Conservation (phyloP, 1,140 invertebrate genomes). For the Atta cephalotes region DNA sequence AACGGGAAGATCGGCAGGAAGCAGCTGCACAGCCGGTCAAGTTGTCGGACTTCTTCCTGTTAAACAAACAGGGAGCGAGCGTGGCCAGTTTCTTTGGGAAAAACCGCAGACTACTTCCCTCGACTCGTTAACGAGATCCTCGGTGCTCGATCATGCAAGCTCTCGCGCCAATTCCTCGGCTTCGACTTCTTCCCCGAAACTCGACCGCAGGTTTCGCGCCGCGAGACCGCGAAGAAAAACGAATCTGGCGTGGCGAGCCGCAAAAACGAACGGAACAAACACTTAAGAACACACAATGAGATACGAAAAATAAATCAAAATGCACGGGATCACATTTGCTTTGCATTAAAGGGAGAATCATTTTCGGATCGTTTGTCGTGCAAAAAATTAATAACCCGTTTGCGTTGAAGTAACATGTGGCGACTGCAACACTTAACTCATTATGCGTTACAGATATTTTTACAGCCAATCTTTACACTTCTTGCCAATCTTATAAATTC, state of each 20-base stretch:
- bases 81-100: conserved; percentile 70
- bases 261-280: conserved; percentile 50
- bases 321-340: conserved; percentile 55
- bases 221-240: conserved; percentile 59
- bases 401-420: conserved; percentile 24
- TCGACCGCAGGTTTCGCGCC: conserved; percentile 69
- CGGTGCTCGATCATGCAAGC: conserved; percentile 70
- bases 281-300: conserved; percentile 58
- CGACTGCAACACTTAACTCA: conserved; percentile 42
- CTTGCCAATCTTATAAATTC: background rate
- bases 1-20: conserved; percentile 33
- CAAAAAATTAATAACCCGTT: conserved; percentile 55
- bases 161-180: conserved; percentile 68
- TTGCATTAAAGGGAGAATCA: conserved; percentile 54
- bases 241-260: conserved; percentile 51
- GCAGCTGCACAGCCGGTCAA: conserved; percentile 56
- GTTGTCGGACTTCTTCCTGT: conserved; percentile 58
- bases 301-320: conserved; percentile 51
- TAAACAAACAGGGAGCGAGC: conserved; percentile 75
- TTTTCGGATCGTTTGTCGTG: conserved; percentile 46
- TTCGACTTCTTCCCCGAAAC: conserved; percentile 69
- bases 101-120: conserved; percentile 76
- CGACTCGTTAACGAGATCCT: conserved; percentile 73
- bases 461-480: background rate
- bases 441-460: conserved; percentile 19